Conservation (phyloP, 2,113 vertebrate species). For the Neodontobutis hainanensis region DNA sequence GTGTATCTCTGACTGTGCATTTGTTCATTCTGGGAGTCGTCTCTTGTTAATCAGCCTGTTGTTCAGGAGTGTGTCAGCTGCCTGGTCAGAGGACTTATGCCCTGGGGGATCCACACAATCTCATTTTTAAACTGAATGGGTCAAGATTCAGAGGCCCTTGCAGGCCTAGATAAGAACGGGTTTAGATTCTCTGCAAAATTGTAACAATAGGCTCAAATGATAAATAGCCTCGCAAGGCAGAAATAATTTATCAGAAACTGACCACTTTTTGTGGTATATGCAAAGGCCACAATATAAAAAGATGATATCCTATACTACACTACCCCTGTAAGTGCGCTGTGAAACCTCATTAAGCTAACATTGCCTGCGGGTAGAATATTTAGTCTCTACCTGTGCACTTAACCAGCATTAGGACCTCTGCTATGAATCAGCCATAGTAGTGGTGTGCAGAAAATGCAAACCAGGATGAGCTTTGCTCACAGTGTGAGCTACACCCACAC, state of each 20-base stretch:
- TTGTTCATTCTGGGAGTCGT: conserved; percentile 53
- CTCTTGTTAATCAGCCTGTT: conserved; percentile 66
- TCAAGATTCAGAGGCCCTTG: conserved; percentile 19
- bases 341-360: conserved; percentile 39
- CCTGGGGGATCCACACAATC: conserved; percentile 40
- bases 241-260: conserved; percentile 43
- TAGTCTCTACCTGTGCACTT: conserved; percentile 26
- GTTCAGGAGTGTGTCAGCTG: conserved; percentile 73
- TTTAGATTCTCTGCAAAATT: conserved; percentile 42
- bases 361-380: conserved; percentile 36
- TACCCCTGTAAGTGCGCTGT: conserved; percentile 7
- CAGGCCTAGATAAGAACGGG: conserved; percentile 32
- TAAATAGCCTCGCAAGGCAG: conserved; percentile 36
- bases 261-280: conserved; percentile 18
- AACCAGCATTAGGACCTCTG: conserved; percentile 26
- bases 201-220: conserved; percentile 38
- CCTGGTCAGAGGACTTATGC: conserved; percentile 66
- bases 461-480: conserved; percentile 16
- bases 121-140: conserved; percentile 27
- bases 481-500: conserved; percentile 52
- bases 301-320: conserved; percentile 26
- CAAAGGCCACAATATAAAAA: conserved; percentile 18
- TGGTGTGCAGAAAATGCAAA: conserved; percentile 29
- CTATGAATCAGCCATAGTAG: not conserved
- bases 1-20: conserved; percentile 56